Evolutionary conservation across 2,888 invertebrate genomes (phyloP), one percentile per base, ranked within the genome.

Genomic region (Vesta saturnalis): DNA sequence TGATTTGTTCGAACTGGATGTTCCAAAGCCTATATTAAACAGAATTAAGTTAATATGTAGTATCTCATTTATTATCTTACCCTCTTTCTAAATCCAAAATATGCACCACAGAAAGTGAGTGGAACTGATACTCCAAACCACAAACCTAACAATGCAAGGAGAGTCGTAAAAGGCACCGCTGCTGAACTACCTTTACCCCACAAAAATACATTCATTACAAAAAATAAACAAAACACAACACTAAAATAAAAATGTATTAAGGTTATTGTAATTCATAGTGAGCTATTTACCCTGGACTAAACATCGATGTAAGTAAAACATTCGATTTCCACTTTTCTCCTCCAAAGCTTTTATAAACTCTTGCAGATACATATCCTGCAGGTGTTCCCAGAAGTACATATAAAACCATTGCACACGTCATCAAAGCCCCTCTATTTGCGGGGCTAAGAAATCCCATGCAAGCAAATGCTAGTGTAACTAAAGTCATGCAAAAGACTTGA

Each of bases 61-160:
- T 30, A 30, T 14, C 43, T 43, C 5, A 5, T 14, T 23, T 23
- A 5, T 3, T 2, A 39, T 39, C 88, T 87, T 85, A 96, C 96
- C 87, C 96, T 88, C 87, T 97, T 97, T 80, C 97, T 93, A 85
- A 98, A 99, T 71, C 99, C 99, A 85, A 99, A 97, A 86, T 97
- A 98, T 49, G 99, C 96, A 22, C 99, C 99, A 73, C 98, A 91
- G 84, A 99, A 99, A 1, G 98, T 98, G 70, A 99, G 88, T 1
- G 99, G 99, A 69, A 98, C 96, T 0, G 98, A 97, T n/a, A 99
- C 96, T 60, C 97, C 93, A 85, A 98, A 94, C 99, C 99, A 99
- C 21, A 99, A 89, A 0, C 96, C 95, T 70, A 99, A 86, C 64
- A 99, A 88, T 18, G 97, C 98, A 64, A 99, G 86, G 62, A 99